Conservation (phyloP, 2,113 vertebrate species). For the Neofelis nebulosa region DNA sequence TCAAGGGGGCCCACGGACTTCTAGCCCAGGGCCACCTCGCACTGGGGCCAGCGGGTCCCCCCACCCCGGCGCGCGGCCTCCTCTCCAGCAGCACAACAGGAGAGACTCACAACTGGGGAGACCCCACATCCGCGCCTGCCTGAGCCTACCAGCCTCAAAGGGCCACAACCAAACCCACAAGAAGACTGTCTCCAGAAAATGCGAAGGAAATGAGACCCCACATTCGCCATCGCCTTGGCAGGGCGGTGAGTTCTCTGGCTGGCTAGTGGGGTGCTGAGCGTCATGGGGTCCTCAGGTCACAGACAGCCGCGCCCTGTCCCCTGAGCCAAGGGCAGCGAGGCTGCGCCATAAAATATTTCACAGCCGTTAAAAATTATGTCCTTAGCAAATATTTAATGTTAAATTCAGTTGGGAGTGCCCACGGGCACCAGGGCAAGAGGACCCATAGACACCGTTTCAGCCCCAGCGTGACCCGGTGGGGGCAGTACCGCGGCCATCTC, state of each 20-base stretch:
- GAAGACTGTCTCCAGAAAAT: neutral
- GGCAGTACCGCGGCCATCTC: neutral
- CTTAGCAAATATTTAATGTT: neutral
- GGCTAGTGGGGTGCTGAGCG: neutral
- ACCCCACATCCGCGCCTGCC: neutral
- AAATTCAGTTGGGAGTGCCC: neutral
- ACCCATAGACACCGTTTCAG: neutral
- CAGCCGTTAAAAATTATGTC: neutral
- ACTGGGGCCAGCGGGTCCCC: too few relatives aligned
- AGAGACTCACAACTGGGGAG: too few relatives aligned
- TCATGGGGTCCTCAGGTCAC: neutral
- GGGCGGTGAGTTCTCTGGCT: neutral
- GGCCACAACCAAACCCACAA: neutral
- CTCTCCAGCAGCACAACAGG: too few relatives aligned
- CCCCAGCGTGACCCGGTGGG: fast-evolving
- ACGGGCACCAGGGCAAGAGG: neutral
- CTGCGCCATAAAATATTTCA: neutral
- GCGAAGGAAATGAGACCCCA: neutral
- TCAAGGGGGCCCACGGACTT: too few relatives aligned
- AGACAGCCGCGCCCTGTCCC: neutral
- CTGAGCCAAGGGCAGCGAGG: neutral
- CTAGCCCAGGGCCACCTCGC: neutral
- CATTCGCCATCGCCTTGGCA: too few relatives aligned
- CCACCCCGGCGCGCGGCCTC: too few relatives aligned
- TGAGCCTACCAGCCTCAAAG: neutral